Evolutionary conservation across 1,140 invertebrate species (phyloP), one percentile per base, ranked within the genome.

Genomic region (Aethina tumida): DNA sequence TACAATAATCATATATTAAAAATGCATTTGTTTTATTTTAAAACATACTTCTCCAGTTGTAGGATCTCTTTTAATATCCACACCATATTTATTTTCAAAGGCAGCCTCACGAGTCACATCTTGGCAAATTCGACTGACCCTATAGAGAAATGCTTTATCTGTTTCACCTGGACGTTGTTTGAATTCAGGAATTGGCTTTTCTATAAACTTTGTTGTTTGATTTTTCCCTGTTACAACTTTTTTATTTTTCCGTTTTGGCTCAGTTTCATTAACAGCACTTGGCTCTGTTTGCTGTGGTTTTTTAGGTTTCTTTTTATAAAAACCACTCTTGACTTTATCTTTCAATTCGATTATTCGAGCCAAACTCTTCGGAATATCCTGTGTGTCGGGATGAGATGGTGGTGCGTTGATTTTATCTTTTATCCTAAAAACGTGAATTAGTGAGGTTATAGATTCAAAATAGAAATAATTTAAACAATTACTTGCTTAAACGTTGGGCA

Each of bases 361-460:
- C 1, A 83, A 46, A 48, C 71, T 78, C 36, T 69, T 74, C 1
- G 81, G 77, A 16, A 83, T 59, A 9, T 71, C 68, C 53, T 84
- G 79, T 0, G 76, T 71, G 41, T 81, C 71, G 4, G 63, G 59
- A 51, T 79, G 63, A 24, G 61, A 65, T 3, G 81, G 79, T 2
- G 80, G 71, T 8, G 67, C 67, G 61, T 84, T 78, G 33, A 79
- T 74, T 64, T 79, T 77, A 3, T 62, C 59, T 53, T 73, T 70
- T 47, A 81, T 58, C 51, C 78, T 82, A 49, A 40, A 69, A 67
- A 19, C 21, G 24, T 35, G 35, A 28, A 31, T 26, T 18, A 41
- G n/a, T 28, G 9, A 28, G 20, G 32, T 41, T 35, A 45, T 18
- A 18, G 15, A 28, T 32, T 2, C 8, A 3, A 12, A 4, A 30